A percentile compares a stretch with the other conserved stretches of the same genome.
These are phyloP conservation scores for Caligus rogercresseyi DNA, from an alignment of 1,140 invertebrate species.

Conservation along the genomic window DNA sequence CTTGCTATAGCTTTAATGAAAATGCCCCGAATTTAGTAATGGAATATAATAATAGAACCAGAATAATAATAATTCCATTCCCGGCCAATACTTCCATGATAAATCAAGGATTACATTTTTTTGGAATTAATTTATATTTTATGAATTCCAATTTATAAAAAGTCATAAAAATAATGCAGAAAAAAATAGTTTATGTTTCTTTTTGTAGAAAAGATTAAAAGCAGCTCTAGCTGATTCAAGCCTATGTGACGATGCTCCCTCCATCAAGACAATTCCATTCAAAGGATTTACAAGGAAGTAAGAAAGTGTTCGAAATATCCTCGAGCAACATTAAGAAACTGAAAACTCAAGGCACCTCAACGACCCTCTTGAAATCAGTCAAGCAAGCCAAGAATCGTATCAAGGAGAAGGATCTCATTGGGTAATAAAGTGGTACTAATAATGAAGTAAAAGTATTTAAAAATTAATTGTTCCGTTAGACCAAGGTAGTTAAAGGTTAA, in stretches of 20 bases:
- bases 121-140: no score
- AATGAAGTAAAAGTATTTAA: not conserved
- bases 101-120: no score
- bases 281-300: conserved; percentile 1
- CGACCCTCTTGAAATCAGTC: not conserved
- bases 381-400: not conserved
- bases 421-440: not conserved
- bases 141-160: no score
- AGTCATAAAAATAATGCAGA: no score
- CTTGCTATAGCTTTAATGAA: no score
- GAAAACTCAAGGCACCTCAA: not conserved
- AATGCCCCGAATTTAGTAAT: no score
- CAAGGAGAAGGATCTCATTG: not conserved
- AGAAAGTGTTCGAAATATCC: not conserved
- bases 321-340: conserved; percentile 10
- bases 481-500: not conserved
- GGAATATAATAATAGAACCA: no score
- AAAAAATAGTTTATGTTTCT: no score
- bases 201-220: not conserved
- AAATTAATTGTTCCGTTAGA: not conserved
- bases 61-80: no score
- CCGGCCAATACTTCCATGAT: no score
- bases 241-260: not conserved
- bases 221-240: not conserved
- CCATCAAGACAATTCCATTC: not conserved